A percentile compares a stretch with the other conserved stretches of the same genome.
phyloP scores from a whole-genome alignment of 2,888 invertebrate species.

The Oithona nana region DNA sequence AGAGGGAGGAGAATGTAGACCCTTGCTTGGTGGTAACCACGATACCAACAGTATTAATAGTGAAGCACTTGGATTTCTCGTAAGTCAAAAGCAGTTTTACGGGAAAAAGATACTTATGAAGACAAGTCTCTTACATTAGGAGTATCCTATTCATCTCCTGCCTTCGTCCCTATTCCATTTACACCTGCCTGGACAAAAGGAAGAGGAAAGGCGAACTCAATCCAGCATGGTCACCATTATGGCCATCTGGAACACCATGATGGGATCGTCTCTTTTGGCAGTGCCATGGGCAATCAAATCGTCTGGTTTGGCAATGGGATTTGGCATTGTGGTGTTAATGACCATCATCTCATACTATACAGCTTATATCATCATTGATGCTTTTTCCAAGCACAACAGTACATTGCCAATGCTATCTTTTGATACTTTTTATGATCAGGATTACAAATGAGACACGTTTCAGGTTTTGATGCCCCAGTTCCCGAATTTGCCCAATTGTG shows the following conservation, averaged over 20 bases:
- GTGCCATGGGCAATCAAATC: conserved; percentile 88
- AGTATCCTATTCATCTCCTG: background rate
- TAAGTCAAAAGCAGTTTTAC: no score
- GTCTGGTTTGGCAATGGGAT: conserved; percentile 55
- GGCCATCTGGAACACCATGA: conserved; percentile 85
- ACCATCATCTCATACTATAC: conserved; percentile 64
- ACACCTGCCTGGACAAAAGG: background rate
- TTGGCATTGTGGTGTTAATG: conserved; percentile 49
- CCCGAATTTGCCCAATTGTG: conserved; percentile 66
- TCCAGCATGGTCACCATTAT: conserved; percentile 31
- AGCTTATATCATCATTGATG: conserved; percentile 50
- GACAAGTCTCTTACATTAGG: no score
- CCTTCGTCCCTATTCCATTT: background rate
- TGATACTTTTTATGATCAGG: no score
- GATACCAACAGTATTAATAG: no score
- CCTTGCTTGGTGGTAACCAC: background rate
- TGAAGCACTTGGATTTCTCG: no score
- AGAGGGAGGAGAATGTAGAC: background rate
- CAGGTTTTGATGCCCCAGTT: conserved; percentile 25
- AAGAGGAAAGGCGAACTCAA: background rate
- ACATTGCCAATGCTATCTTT: no score
- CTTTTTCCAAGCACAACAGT: conserved; percentile 27
- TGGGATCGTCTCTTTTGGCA: conserved; percentile 71
- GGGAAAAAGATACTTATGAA: no score
- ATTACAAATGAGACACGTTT: no score